phyloP scores from a whole-genome alignment of 2,797 vertebrate genomes.

The Sebastes nivosus region DNA sequence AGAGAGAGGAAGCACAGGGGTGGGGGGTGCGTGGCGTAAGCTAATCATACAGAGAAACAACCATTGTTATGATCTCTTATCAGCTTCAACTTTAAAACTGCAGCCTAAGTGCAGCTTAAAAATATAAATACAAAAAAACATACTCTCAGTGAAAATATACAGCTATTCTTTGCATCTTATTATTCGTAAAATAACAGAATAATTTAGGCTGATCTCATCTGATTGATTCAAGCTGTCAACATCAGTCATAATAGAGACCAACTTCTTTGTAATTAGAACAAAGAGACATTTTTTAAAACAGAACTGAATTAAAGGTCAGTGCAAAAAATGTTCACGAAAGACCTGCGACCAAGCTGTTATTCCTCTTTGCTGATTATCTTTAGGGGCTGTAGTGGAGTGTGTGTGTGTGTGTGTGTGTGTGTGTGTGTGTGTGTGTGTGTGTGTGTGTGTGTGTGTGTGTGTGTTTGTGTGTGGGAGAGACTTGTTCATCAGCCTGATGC shows the following conservation, averaged over 20 bases:
- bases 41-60: constrained; percentile 76
- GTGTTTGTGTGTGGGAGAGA: neutral
- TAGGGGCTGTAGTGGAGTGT: neutral
- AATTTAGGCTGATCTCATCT: neutral
- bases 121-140: constrained; percentile 11
- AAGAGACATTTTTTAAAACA: constrained; percentile 22
- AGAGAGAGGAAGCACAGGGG: constrained; percentile 83
- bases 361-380: constrained; percentile 25
- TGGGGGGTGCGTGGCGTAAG: constrained; percentile 72
- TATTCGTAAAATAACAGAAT: neutral
- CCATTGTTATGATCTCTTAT: constrained; percentile 62
- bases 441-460: neutral
- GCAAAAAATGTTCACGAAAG: neutral
- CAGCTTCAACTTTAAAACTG: constrained; percentile 41
- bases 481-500: constrained; percentile 17
- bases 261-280: constrained; percentile 7
- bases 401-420: neutral
- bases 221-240: constrained; percentile 11
- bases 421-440: neutral
- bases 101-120: constrained; percentile 22
- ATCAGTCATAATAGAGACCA: neutral
- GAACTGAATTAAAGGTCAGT: constrained; percentile 22
- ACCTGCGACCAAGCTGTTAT: constrained; percentile 21
- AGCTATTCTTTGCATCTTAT: neutral
- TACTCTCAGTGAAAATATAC: neutral